Evolutionary conservation across 2,888 invertebrate species (phyloP).

Genomic region (Terebella lapidaria): DNA sequence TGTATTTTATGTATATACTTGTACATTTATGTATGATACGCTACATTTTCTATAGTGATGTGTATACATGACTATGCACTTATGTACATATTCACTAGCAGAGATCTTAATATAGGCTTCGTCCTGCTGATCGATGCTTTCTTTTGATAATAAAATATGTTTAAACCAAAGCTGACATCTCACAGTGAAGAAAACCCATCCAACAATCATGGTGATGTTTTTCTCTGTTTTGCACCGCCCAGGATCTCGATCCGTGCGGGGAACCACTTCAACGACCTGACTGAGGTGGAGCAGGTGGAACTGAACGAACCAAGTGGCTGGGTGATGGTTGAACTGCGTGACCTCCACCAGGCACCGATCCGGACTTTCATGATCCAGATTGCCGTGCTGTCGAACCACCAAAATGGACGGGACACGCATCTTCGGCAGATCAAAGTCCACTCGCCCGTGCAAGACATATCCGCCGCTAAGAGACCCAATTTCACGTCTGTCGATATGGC

Average conservation of each 20-base stretch:
- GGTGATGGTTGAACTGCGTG: slow-evolving; percentile 88
- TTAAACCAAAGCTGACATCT: too few relatives aligned
- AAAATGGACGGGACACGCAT: slow-evolving; percentile 97
- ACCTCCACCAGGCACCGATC: slow-evolving; percentile 73
- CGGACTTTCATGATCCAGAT: slow-evolving; percentile 72
- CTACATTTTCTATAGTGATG: too few relatives aligned
- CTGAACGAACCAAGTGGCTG: slow-evolving; percentile 92
- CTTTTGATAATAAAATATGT: too few relatives aligned
- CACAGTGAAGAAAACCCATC: too few relatives aligned
- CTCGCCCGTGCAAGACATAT: slow-evolving; percentile 64
- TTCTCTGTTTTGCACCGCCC: too few relatives aligned
- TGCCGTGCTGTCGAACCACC: slow-evolving; percentile 82
- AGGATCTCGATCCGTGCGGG: slow-evolving; percentile 67
- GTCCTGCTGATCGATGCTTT: too few relatives aligned
- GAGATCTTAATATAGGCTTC: too few relatives aligned
- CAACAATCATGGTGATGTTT: too few relatives aligned
- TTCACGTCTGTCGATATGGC: slow-evolving; percentile 79
- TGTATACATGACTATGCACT: too few relatives aligned
- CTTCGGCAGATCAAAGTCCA: slow-evolving; percentile 95
- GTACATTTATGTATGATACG: too few relatives aligned
- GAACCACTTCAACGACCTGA: slow-evolving; percentile 92
- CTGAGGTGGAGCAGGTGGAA: slow-evolving; percentile 93
- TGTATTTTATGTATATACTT: too few relatives aligned
- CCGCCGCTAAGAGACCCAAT: slow-evolving; percentile 59
- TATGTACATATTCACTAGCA: too few relatives aligned